phyloP scores from a whole-genome alignment of 2,888 invertebrate genomes.

The Papilio demoleus region DNA sequence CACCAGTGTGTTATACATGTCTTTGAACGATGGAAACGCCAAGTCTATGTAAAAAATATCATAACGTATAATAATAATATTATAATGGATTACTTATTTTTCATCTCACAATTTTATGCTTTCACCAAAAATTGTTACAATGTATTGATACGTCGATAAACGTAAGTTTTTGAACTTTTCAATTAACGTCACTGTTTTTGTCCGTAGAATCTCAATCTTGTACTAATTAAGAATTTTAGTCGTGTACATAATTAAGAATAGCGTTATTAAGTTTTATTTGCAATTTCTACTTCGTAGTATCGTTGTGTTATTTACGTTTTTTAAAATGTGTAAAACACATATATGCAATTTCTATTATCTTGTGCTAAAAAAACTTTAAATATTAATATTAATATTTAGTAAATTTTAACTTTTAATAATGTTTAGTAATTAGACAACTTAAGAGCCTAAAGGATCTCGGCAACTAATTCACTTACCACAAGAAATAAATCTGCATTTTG shows the following conservation, averaged over 20 bases:
- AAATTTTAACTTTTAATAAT: slow-evolving; percentile 10
- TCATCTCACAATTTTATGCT: too few species aligned
- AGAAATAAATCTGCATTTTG: background rate
- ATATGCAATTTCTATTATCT: background rate
- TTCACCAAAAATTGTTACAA: too few species aligned
- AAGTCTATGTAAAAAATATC: too few species aligned
- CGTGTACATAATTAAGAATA: background rate
- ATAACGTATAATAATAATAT: too few species aligned
- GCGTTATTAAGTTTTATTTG: background rate
- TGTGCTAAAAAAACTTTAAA: slow-evolving; percentile 2
- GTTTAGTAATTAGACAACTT: background rate
- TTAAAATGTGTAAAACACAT: slow-evolving; percentile 8
- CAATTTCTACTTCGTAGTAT: background rate
- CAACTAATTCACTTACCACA: background rate
- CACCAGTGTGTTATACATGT: too few species aligned
- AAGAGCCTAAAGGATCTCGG: background rate
- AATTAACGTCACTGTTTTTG: background rate
- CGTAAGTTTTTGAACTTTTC: too few species aligned
- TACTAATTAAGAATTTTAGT: background rate
- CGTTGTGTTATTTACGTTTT: background rate
- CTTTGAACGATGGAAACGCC: too few species aligned
- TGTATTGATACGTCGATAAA: too few species aligned
- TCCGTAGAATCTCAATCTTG: background rate
- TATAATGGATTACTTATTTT: too few species aligned
- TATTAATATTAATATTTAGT: background rate